A percentile compares a stretch with the other conserved stretches of the same genome.
Evolutionary conservation across 2,113 vertebrate genomes (phyloP).

Genomic region (Lutjanus erythropterus): DNA sequence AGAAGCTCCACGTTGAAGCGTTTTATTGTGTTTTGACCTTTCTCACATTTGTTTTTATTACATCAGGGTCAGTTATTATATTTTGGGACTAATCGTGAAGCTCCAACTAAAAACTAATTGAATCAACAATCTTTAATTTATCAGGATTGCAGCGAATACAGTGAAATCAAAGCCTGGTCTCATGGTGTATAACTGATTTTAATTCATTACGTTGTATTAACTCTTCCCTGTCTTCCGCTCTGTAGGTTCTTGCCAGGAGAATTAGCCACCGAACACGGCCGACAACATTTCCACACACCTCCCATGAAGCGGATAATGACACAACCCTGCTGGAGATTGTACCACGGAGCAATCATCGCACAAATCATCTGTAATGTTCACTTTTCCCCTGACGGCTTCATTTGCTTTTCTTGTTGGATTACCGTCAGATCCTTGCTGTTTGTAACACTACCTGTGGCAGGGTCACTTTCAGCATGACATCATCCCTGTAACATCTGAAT

Average conservation of each 20-base stretch:
- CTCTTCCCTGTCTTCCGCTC: neutral
- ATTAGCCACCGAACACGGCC: slow-evolving; percentile 58
- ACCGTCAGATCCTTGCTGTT: slow-evolving; percentile 33
- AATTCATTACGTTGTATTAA: neutral
- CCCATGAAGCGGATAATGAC: slow-evolving; percentile 6
- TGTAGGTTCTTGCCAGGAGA: slow-evolving; percentile 85
- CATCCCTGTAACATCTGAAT: slow-evolving; percentile 41
- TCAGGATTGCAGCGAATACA: neutral
- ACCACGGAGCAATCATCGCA: neutral
- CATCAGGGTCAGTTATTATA: neutral
- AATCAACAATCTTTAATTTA: neutral
- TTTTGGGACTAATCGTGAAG: neutral
- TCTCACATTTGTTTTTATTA: slow-evolving; percentile 25
- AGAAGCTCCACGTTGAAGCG: neutral
- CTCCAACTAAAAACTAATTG: neutral
- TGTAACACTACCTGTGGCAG: slow-evolving; percentile 34
- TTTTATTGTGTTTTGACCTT: slow-evolving; percentile 3
- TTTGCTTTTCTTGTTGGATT: slow-evolving; percentile 35
- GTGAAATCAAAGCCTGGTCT: neutral
- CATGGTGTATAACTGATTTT: too few relatives aligned
- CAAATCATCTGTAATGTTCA: slow-evolving; percentile 30
- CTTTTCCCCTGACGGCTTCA: slow-evolving; percentile 19
- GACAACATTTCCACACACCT: neutral
- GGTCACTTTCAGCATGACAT: slow-evolving; percentile 32
- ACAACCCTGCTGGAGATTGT: neutral